Conservation (phyloP, 2,797 vertebrate genomes). For the Myripristis jacobus region DNA sequence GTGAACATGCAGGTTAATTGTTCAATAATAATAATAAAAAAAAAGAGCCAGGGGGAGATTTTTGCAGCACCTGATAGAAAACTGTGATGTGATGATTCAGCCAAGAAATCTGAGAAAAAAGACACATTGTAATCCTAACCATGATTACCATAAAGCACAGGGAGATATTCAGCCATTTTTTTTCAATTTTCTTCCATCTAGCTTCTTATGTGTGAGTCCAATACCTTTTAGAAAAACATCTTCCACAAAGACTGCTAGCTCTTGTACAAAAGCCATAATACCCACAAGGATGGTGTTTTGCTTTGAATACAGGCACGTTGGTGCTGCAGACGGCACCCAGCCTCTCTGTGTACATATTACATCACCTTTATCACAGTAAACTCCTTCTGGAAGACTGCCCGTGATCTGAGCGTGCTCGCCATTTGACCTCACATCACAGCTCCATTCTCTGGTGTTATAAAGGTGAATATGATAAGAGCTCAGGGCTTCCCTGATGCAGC, state of each 20-base stretch:
- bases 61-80: not conserved
- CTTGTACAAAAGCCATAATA: too few relatives aligned
- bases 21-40: not conserved
- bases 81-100: not conserved
- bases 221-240: too few relatives aligned
- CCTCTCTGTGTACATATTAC: too few relatives aligned
- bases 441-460: not conserved
- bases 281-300: too few relatives aligned
- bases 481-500: slow-evolving; percentile 11
- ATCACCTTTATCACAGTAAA: too few relatives aligned
- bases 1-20: not conserved
- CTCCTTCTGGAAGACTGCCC: not conserved
- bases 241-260: too few relatives aligned
- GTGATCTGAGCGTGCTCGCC: slow-evolving; percentile 2
- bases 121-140: not conserved
- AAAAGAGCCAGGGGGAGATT: not conserved
- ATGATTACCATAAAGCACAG: not conserved
- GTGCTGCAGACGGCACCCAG: too few relatives aligned
- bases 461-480: not conserved
- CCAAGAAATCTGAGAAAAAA: not conserved
- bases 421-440: slow-evolving; percentile 26
- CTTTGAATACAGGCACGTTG: too few relatives aligned
- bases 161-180: not conserved
- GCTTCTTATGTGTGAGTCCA: too few relatives aligned
- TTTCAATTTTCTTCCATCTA: too few relatives aligned